These are phyloP conservation scores for Patella ulyssiponensis DNA, from an alignment of 2,888 invertebrate genomes.

Conservation along the genomic window DNA sequence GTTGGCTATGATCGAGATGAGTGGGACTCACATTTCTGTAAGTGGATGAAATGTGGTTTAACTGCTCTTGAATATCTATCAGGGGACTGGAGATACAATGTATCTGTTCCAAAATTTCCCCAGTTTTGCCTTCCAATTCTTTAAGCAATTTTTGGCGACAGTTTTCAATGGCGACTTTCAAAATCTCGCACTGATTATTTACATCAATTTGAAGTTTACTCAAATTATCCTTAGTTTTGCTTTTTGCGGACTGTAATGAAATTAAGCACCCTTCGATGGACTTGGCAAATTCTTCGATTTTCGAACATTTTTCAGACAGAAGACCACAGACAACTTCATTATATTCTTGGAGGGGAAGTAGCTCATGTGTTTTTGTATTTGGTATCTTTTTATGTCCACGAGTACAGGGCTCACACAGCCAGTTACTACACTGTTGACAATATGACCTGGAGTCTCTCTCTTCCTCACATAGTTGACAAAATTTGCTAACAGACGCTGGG, in stretches of 20 bases:
- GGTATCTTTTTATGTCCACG: constrained; percentile 35
- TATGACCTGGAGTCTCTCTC: constrained; percentile 14
- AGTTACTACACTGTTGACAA: constrained; percentile 34
- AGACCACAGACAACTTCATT: constrained; percentile 25
- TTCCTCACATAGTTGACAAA: constrained; percentile 28
- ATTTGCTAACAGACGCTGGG: constrained; percentile 11
- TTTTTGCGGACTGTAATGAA: not conserved
- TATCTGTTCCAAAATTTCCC: constrained; percentile 28
- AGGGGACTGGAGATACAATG: too few species aligned
- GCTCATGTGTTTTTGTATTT: constrained; percentile 28
- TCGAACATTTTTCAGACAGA: constrained; percentile 4
- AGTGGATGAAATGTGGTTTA: too few species aligned
- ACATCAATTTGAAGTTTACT: constrained; percentile 1
- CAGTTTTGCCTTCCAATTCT: constrained; percentile 23
- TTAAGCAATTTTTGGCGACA: constrained; percentile 20
- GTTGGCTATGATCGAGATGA: too few species aligned
- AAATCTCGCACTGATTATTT: constrained; percentile 19
- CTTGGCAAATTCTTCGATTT: not conserved
- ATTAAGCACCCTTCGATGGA: not conserved
- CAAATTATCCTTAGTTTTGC: not conserved
- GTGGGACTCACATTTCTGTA: too few species aligned
- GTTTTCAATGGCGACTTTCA: constrained; percentile 23
- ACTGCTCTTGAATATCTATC: too few species aligned
- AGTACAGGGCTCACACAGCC: constrained; percentile 38
- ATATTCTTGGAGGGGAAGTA: constrained; percentile 24